Evolutionary conservation across 2,113 vertebrate species (phyloP).

Genomic region (Murina feae): DNA sequence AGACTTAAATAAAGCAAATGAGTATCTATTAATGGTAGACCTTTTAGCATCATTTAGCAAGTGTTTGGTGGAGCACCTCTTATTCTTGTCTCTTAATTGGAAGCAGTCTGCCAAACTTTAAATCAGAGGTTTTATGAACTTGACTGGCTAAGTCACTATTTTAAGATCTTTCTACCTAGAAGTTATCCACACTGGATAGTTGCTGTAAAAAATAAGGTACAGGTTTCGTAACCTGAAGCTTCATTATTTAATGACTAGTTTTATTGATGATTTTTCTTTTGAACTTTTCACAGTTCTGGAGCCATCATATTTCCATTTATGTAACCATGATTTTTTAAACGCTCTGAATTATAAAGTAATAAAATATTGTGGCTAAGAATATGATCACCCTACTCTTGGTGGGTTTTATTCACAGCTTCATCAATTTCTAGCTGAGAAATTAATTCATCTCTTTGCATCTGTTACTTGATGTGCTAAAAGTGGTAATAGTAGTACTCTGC

Average conservation of each 20-base stretch:
- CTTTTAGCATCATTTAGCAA: neutral
- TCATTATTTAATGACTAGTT: neutral
- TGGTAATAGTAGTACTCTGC: rapidly evolving
- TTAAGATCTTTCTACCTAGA: neutral
- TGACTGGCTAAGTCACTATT: neutral
- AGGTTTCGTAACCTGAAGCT: neutral
- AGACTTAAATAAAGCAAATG: neutral
- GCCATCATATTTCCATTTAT: neutral
- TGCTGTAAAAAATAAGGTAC: neutral
- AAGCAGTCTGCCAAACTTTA: neutral
- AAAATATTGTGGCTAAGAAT: neutral
- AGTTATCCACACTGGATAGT: neutral
- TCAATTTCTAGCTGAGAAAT: neutral
- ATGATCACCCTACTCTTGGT: neutral
- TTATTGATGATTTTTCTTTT: neutral
- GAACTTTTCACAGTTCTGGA: neutral
- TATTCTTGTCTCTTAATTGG: neutral
- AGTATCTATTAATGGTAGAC: neutral
- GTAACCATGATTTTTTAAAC: neutral
- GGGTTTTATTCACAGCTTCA: neutral
- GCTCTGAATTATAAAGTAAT: neutral
- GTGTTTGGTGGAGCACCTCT: neutral
- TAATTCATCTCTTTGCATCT: neutral
- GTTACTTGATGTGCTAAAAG: neutral
- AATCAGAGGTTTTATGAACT: neutral